Evolutionary conservation across 30 jellyfish, hydroid and myxozoan genomes (phyloP).

Genomic region (Turritopsis dohrnii): DNA sequence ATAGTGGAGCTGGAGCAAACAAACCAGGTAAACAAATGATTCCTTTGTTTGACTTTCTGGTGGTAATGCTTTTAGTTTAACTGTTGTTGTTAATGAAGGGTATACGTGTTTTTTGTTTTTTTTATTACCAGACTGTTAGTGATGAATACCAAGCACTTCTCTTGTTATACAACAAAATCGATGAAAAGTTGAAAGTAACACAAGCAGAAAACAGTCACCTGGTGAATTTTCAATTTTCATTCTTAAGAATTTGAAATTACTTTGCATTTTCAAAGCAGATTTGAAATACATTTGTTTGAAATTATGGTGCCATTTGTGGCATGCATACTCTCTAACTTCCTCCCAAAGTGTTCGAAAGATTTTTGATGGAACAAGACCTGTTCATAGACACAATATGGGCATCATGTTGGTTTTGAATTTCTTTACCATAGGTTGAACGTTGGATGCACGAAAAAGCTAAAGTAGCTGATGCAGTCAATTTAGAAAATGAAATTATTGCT

Average conservation of each 20-base stretch:
- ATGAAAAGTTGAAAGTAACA: conserved; percentile 55
- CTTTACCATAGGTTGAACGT: conserved; percentile 60
- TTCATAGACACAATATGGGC: too few relatives aligned
- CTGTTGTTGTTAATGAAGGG: too few relatives aligned
- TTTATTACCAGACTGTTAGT: conserved; percentile 45
- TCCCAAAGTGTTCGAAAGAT: too few relatives aligned
- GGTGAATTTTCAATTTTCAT: conserved; percentile 32
- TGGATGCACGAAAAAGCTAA: conserved; percentile 83
- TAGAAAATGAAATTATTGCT: conserved; percentile 73
- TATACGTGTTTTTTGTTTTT: neutral
- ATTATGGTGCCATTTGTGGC: too few relatives aligned
- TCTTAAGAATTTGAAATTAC: neutral
- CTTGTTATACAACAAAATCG: conserved; percentile 54
- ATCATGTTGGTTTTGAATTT: too few relatives aligned
- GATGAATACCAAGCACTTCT: conserved; percentile 94
- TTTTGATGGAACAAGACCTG: too few relatives aligned
- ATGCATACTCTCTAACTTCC: too few relatives aligned
- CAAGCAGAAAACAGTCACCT: conserved; percentile 72
- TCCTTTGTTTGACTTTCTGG: too few relatives aligned
- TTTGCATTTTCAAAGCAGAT: neutral
- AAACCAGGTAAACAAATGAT: conserved; percentile 59
- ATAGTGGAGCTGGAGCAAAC: conserved; percentile 67
- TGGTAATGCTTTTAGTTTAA: too few relatives aligned
- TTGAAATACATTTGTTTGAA: neutral
- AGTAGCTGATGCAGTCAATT: conserved; percentile 80